These are phyloP conservation scores for Narcine bancroftii DNA, from an alignment of 2,113 vertebrate genomes.

Conservation along the genomic window DNA sequence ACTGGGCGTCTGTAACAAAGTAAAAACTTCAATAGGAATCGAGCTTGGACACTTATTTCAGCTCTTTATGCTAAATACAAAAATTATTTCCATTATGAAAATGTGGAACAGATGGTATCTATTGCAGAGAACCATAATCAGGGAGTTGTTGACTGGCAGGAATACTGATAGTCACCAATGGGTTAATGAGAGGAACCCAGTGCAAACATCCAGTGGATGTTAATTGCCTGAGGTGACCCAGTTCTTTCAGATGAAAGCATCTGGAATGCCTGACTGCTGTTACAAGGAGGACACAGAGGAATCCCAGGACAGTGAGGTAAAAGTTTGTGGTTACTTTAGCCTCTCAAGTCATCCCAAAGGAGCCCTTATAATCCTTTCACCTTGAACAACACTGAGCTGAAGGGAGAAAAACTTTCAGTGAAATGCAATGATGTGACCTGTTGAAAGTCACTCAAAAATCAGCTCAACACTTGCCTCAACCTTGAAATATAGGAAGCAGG, in stretches of 20 bases:
- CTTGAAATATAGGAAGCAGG: neutral
- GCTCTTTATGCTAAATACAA: neutral
- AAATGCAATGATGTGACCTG: neutral
- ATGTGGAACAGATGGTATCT: neutral
- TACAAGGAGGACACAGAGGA: constrained; percentile 26
- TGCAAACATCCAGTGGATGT: neutral
- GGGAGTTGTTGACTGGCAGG: neutral
- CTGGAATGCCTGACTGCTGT: constrained; percentile 18
- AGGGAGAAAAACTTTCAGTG: neutral
- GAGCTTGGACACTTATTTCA: neutral
- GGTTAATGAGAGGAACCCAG: neutral
- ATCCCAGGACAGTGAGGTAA: constrained; percentile 55
- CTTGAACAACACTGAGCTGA: neutral
- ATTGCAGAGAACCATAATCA: neutral
- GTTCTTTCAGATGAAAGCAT: neutral
- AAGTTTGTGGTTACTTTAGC: constrained; percentile 59
- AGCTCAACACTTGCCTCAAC: neutral
- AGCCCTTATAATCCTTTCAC: constrained; percentile 7
- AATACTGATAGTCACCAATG: neutral
- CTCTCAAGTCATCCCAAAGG: neutral
- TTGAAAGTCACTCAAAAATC: neutral
- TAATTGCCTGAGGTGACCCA: neutral
- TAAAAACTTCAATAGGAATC: neutral
- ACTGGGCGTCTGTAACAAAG: neutral
- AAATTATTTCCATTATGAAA: neutral